Conservation (phyloP, 92 coral and sea anemone species). For the Porites divaricata region DNA sequence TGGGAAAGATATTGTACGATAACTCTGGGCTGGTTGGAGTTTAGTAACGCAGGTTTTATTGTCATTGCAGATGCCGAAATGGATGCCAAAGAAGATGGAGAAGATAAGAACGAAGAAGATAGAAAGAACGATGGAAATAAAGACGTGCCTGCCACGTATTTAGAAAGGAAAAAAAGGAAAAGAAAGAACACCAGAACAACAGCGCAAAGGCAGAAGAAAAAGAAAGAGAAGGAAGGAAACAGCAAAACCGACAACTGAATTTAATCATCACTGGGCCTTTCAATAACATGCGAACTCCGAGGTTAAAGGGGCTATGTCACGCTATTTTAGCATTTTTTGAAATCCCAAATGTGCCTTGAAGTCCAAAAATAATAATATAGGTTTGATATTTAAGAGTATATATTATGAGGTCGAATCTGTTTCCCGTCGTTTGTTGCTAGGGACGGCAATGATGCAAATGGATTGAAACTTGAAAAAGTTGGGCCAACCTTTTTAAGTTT, state of each 20-base stretch:
- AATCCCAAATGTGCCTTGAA: no score
- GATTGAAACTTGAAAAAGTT: no score
- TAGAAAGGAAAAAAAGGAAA: no score
- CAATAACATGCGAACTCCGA: slow-evolving; percentile 7
- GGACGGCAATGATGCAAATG: no score
- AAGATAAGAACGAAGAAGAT: slow-evolving; percentile 13
- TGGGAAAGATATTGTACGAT: background rate
- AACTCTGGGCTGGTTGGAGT: background rate
- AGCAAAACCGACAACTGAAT: slow-evolving; percentile 1
- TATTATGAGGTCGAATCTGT: no score
- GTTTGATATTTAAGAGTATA: no score
- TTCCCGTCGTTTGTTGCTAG: no score
- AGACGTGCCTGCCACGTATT: background rate
- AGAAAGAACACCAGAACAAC: no score
- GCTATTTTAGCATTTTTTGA: no score
- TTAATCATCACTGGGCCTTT: slow-evolving; percentile 23
- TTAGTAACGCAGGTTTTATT: background rate
- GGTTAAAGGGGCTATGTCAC: background rate
- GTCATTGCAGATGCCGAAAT: slow-evolving; percentile 5
- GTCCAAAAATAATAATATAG: no score
- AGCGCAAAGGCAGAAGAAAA: no score
- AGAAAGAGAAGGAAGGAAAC: slow-evolving; percentile 24
- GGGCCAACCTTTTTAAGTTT: no score
- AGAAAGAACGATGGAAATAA: slow-evolving; percentile 7
- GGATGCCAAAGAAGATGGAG: slow-evolving; percentile 12